Evolutionary conservation across 2,113 vertebrate species (phyloP).

Genomic region (Azemiops feae): DNA sequence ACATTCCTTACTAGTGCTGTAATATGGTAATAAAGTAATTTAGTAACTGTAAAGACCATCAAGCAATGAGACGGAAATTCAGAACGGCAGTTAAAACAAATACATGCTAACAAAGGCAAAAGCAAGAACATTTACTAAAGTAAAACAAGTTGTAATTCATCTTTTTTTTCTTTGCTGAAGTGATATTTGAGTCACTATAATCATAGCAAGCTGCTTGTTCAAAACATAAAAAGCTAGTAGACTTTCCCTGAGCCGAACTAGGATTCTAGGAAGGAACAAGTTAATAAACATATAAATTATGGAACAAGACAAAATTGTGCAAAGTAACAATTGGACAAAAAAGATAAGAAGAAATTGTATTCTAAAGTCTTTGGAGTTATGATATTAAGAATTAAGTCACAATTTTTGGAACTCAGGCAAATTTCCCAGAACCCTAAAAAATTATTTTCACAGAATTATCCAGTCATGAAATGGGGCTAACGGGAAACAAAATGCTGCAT

Average conservation of each 20-base stretch:
- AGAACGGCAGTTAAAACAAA: slow-evolving; percentile 14
- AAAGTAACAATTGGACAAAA: slow-evolving; percentile 18
- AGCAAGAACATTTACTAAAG: slow-evolving; percentile 42
- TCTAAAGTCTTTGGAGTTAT: background rate
- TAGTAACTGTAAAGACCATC: slow-evolving; percentile 20
- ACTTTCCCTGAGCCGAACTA: slow-evolving; percentile 22
- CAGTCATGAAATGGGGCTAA: background rate
- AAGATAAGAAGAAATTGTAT: slow-evolving; percentile 2
- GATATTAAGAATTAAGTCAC: background rate
- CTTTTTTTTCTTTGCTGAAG: slow-evolving; percentile 32
- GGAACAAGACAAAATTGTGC: background rate
- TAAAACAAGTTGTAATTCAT: slow-evolving; percentile 29
- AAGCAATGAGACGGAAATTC: slow-evolving; percentile 27
- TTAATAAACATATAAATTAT: background rate
- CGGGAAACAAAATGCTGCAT: background rate
- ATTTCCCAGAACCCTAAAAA: background rate
- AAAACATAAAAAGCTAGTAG: background rate
- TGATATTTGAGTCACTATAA: slow-evolving; percentile 24
- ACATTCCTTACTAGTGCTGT: background rate
- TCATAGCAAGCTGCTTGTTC: slow-evolving; percentile 47
- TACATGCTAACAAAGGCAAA: slow-evolving; percentile 41
- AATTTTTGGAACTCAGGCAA: background rate
- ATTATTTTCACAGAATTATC: background rate
- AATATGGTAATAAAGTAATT: background rate
- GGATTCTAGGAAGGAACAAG: background rate